Evolutionary conservation across 2,797 vertebrate genomes (phyloP), one percentile per base, ranked within the genome.

Genomic region (Falco rusticolus): DNA sequence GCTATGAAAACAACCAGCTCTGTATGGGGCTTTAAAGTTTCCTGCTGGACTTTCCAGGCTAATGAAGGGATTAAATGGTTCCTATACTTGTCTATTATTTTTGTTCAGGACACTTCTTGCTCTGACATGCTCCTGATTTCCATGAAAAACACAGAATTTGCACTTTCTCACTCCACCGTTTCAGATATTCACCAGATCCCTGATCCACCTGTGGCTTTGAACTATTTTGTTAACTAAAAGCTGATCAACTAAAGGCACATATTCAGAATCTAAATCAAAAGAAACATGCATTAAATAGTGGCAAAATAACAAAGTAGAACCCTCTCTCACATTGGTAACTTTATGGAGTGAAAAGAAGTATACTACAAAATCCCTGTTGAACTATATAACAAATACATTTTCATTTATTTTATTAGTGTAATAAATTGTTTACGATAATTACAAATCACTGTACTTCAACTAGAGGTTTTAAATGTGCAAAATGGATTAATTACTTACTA

Each of bases 401-500:
- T 59, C 19, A 90, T 83, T 60, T 88, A 89, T 75, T 92, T 69
- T 74, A 88, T 81, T 87, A 28, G 11, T 28, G 16, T 18, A 80
- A 60, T 53, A 28, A 3, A 60, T 29, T 20, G 17, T 39, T 72
- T 81, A 74, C 51, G 66, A 12, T 26, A 63, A 86, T 11, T 48
- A 39, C 12, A 79, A 89, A 57, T 60, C 43, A 82, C 28, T 64
- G 4, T 61, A 51, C 57, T 95, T 95, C 86, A 94, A 72, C 77
- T 91, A 65, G 71, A 93, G 79, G 56, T 86, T 95, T 51, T 83
- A 60, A 5, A 4, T 78, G 31, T 82, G 34, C 57, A 94, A 96
- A 97, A 93, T 83, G 25, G 53, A 87, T 86, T 85, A 94, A 94
- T 96, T 95, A 56, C 41, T 93, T 84, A 92, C 20, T 76, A 87